Evolutionary conservation across 2,797 vertebrate species (phyloP).

Genomic region (Danio aesculapii): DNA sequence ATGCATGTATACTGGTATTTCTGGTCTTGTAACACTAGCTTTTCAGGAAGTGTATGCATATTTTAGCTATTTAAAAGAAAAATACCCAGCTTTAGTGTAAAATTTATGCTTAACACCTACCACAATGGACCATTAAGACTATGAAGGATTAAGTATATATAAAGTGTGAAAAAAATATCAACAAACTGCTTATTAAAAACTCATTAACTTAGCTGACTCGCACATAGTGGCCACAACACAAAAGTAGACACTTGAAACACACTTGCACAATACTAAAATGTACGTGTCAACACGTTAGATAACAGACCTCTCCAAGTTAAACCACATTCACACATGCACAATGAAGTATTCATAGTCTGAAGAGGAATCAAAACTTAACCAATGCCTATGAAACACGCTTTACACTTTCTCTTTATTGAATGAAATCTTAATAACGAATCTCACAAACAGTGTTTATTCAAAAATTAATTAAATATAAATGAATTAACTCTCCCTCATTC

Average conservation of each 20-base stretch:
- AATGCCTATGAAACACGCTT: background rate
- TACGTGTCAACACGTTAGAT: background rate
- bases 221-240: background rate
- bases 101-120: background rate
- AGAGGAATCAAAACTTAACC: background rate
- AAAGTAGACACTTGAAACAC: background rate
- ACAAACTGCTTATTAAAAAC: background rate
- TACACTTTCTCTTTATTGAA: background rate
- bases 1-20: background rate
- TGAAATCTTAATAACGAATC: background rate
- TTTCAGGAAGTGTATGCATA: constrained; percentile 30
- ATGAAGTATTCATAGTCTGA: background rate
- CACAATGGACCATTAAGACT: background rate
- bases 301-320: no score
- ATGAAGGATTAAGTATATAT: background rate
- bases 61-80: background rate
- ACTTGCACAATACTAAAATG: background rate
- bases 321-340: background rate
- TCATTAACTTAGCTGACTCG: background rate
- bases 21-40: constrained; percentile 11
- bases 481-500: no score
- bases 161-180: background rate
- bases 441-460: background rate
- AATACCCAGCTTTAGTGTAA: no score
- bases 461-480: no score